Base-by-base conservation (phyloP, 1,140 invertebrate genomes). In the Euwallacea fornicatus region DNA sequence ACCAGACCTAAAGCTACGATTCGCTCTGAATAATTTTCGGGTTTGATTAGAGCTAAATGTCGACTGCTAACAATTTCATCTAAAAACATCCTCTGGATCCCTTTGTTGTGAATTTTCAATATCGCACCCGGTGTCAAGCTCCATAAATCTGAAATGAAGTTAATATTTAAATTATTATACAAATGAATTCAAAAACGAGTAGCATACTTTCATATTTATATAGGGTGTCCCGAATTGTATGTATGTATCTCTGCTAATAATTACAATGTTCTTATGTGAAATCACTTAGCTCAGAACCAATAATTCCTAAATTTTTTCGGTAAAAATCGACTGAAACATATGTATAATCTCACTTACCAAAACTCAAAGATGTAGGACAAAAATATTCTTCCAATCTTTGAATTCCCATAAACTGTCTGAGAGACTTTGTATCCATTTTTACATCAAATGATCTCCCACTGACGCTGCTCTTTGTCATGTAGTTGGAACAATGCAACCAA, bases 331-430 rank as follows among this genome's bases (percentile, higher is more conserved):
- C 10, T 46, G 13, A 46, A 64, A 46, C 47, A 11, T 7, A 64
- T 15, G 10, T 16, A 61, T 8, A 44, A 58, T 6, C 43, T 50
- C 41, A 83, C 85, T 86, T 82, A 91, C 91, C 86, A 81, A 92
- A 93, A 7, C 88, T 86, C 43, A 95, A 78, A 0, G 93, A 89
- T 65, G 92, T 89, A 0, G 94, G 94, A 79, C 88, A 94, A 77
- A 91, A 93, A 76, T 94, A 87, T 77, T 94, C 90, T 76, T 92
- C 90, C 0, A 88, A 81, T 7, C 85, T 81, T 66, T 83, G 86
- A 63, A 83, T 82, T 0, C 85, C 81, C 64, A 76, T 74, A 75
- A 82, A 84, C 46, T 81, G 80, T 55, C 69, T 75, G 11, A 84
- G 63, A 10, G 78, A 79, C 16, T 77, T 78, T 41, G 76, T 56